These are phyloP conservation scores for Elephas maximus DNA, from an alignment of 2,113 vertebrate genomes.

Conservation along the genomic window DNA sequence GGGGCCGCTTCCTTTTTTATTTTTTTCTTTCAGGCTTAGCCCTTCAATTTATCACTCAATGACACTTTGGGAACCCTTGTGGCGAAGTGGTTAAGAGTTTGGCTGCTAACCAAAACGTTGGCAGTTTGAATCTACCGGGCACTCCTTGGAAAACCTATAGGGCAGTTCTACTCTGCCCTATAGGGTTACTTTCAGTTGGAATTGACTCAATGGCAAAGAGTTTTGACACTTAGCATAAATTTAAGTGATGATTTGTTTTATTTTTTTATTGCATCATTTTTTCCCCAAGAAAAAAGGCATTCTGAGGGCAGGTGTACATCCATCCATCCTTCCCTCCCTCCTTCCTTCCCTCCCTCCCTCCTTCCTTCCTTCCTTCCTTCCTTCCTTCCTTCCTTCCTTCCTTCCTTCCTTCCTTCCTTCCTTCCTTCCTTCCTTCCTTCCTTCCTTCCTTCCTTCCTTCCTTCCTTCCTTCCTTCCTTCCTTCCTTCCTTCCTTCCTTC, in stretches of 20 bases:
- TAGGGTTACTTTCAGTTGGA: no score
- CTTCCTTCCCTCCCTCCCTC: neutral
- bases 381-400: rapidly evolving
- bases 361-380: rapidly evolving
- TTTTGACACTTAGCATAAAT: neutral
- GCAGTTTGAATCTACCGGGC: no score
- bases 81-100: no score
- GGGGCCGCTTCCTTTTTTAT: rapidly evolving
- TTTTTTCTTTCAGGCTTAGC: neutral
- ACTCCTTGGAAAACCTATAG: no score
- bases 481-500: rapidly evolving
- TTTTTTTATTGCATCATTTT: neutral
- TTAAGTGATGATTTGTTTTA: neutral
- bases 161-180: no score
- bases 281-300: neutral
- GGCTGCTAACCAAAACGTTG: no score
- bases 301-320: neutral
- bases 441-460: neutral
- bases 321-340: no score
- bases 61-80: no score
- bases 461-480: neutral
- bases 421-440: neutral
- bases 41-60: neutral
- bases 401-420: rapidly evolving
- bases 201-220: no score